Evolutionary conservation across 2,888 invertebrate species (phyloP).

Genomic region (Mantis religiosa): DNA sequence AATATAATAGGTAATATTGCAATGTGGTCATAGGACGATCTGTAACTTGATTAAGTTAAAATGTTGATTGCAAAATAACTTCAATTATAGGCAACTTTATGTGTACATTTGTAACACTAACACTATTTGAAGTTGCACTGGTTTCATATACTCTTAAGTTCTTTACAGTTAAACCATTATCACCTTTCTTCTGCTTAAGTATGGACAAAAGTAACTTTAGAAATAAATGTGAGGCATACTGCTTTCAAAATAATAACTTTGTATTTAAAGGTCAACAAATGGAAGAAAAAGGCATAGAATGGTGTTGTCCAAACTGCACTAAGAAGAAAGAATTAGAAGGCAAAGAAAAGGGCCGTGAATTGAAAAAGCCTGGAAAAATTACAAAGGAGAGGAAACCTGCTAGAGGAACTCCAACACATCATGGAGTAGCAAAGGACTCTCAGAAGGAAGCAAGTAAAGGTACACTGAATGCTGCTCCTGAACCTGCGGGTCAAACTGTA

Average conservation of each 20-base stretch:
- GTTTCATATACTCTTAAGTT: too few relatives aligned
- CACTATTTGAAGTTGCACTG: too few relatives aligned
- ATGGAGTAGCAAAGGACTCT: neutral
- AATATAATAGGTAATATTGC: too few relatives aligned
- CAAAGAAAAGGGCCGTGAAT: neutral
- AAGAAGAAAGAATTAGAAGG: neutral
- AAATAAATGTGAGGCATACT: too few relatives aligned
- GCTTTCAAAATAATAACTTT: neutral
- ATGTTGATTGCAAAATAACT: too few relatives aligned
- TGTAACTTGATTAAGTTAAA: too few relatives aligned
- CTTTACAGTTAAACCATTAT: too few relatives aligned
- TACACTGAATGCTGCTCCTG: neutral
- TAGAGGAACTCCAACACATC: neutral
- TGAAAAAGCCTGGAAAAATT: neutral
- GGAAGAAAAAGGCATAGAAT: conserved; percentile 82
- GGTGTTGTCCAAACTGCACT: conserved; percentile 81
- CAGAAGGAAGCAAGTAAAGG: neutral
- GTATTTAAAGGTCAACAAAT: conserved; percentile 63
- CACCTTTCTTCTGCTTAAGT: too few relatives aligned
- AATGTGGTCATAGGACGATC: too few relatives aligned
- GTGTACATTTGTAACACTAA: too few relatives aligned
- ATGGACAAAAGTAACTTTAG: too few relatives aligned
- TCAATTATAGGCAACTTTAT: too few relatives aligned
- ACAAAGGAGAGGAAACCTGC: conserved; percentile 46
- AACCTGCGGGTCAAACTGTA: neutral